phyloP scores from a whole-genome alignment of 2,797 vertebrate species.

The Enteromius paludinosus region DNA sequence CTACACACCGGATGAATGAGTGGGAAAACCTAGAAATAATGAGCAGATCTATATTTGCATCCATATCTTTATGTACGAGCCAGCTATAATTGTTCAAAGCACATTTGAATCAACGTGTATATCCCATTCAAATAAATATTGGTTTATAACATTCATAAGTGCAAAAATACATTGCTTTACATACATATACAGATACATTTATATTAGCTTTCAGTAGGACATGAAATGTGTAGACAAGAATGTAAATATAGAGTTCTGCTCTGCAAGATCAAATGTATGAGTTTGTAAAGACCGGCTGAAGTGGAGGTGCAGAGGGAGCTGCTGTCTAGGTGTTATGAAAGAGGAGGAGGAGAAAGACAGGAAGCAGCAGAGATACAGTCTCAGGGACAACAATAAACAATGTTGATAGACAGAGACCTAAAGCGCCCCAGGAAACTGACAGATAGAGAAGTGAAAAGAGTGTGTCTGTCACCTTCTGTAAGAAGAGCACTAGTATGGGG shows the following conservation, averaged over 20 bases:
- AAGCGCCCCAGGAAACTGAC: background rate
- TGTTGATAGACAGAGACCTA: background rate
- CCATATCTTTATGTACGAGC: background rate
- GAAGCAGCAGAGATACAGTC: background rate
- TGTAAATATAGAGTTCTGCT: background rate
- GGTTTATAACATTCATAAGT: background rate
- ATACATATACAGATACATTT: background rate
- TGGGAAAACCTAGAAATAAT: constrained; percentile 19
- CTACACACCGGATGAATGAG: constrained; percentile 16
- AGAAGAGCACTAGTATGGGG: constrained; percentile 91
- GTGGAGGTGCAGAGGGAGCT: background rate
- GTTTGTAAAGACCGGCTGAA: background rate
- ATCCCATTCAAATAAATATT: background rate
- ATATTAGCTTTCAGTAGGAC: background rate
- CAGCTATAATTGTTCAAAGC: background rate
- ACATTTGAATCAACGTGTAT: background rate
- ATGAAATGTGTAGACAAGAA: background rate
- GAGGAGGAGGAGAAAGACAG: background rate
- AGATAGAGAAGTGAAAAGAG: constrained; percentile 1
- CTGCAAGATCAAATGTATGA: background rate
- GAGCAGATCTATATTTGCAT: constrained; percentile 4
- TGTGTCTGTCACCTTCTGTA: constrained; percentile 86
- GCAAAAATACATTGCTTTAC: background rate
- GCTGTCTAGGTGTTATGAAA: constrained; percentile 6
- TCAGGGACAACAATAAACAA: constrained; percentile 18